Conservation (phyloP, 1,140 invertebrate species). For the Bombus impatiens region DNA sequence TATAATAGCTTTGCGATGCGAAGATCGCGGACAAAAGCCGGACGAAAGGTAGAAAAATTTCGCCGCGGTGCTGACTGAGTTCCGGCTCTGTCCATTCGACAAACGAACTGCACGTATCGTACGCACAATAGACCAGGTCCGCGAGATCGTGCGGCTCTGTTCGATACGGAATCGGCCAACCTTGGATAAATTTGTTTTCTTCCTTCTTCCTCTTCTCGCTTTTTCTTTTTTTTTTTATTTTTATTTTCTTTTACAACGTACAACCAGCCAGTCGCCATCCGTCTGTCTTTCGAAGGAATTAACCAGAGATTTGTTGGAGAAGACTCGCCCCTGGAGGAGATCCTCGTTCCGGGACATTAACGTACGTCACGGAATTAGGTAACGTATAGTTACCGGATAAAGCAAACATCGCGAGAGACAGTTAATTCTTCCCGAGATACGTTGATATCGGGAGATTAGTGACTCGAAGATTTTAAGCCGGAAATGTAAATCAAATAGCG, state of each 20-base stretch:
- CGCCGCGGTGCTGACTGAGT: constrained; percentile 59
- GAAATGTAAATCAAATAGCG: neutral
- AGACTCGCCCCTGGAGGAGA: neutral
- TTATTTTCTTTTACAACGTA: too few species aligned
- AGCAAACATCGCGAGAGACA: constrained; percentile 13
- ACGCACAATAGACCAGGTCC: constrained; percentile 24
- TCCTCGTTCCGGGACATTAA: constrained; percentile 49
- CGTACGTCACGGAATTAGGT: constrained; percentile 55
- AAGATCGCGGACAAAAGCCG: constrained; percentile 67
- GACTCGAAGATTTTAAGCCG: neutral
- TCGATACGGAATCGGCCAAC: constrained; percentile 13
- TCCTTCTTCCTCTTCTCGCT: too few species aligned
- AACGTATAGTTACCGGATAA: constrained; percentile 46
- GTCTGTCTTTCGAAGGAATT: constrained; percentile 52
- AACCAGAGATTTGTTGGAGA: constrained; percentile 54
- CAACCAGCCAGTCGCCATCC: neutral
- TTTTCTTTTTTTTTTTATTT: accelerated
- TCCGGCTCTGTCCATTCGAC: constrained; percentile 48
- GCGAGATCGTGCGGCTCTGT: constrained; percentile 3
- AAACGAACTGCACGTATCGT: constrained; percentile 17
- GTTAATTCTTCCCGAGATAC: too few species aligned
- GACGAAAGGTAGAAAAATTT: constrained; percentile 66
- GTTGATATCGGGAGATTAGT: neutral
- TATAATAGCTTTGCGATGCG: constrained; percentile 61
- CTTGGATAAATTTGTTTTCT: neutral